Conservation (phyloP, 2,113 vertebrate species). For the Danio rerio region GRCz12tu NC_133186.1:24026001-24026500, state of each 20-base stretch:
- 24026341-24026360: conserved; percentile 58
- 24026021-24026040: conserved; percentile 47
- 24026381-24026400: conserved; percentile 70
- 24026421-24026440: conserved; percentile 60
- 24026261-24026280: conserved; percentile 47
- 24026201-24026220: conserved; percentile 47
- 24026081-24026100: conserved; percentile 71
- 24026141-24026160: conserved; percentile 62
- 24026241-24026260: conserved; percentile 41
- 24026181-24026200: conserved; percentile 56
- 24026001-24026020: conserved; percentile 59
- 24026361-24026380: conserved; percentile 63
- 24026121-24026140: conserved; percentile 68
- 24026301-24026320: conserved; percentile 83
- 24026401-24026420: conserved; percentile 61
- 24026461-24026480: not conserved
- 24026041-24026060: conserved; percentile 33
- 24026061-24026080: conserved; percentile 77
- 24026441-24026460: conserved; percentile 16
- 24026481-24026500: not conserved
- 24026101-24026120: conserved; percentile 56
- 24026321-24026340: conserved; percentile 74
- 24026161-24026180: conserved; percentile 67
- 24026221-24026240: conserved; percentile 45
- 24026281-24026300: conserved; percentile 63